A percentile compares a stretch with the other conserved stretches of the same genome.
Evolutionary conservation across 2,113 vertebrate genomes (phyloP).

Genomic region (Gallinago jamesoni): DNA sequence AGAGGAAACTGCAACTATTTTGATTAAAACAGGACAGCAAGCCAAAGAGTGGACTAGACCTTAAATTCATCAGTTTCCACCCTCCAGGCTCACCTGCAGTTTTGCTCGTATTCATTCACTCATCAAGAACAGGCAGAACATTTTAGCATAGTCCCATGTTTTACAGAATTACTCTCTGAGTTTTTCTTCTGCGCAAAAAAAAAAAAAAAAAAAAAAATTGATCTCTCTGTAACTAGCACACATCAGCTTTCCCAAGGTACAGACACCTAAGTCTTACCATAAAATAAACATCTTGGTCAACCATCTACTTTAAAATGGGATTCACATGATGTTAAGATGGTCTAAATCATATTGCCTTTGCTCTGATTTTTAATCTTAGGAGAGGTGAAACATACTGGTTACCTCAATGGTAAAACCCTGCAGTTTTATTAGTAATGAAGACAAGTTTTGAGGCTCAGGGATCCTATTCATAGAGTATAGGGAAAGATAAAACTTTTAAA

Average conservation of each 20-base stretch:
- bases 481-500: neutral
- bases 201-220: neutral
- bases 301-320: neutral
- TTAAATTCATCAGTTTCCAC: neutral
- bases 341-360: neutral
- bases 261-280: neutral
- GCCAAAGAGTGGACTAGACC: neutral
- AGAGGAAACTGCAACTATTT: neutral
- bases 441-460: neutral
- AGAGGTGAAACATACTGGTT: neutral
- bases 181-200: neutral
- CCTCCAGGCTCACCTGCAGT: neutral
- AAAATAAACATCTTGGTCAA: neutral
- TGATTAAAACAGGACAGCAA: neutral
- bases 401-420: neutral
- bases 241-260: neutral
- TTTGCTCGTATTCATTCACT: neutral
- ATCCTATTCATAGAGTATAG: neutral
- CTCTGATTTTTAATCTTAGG: neutral
- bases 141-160: neutral
- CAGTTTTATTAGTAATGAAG: neutral
- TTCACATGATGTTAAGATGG: neutral
- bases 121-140: neutral
- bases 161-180: neutral
- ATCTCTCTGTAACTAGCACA: neutral